Evolutionary conservation across 1,140 invertebrate species (phyloP), one percentile per base, ranked within the genome.

Genomic region (Neuroterus valhalla): DNA sequence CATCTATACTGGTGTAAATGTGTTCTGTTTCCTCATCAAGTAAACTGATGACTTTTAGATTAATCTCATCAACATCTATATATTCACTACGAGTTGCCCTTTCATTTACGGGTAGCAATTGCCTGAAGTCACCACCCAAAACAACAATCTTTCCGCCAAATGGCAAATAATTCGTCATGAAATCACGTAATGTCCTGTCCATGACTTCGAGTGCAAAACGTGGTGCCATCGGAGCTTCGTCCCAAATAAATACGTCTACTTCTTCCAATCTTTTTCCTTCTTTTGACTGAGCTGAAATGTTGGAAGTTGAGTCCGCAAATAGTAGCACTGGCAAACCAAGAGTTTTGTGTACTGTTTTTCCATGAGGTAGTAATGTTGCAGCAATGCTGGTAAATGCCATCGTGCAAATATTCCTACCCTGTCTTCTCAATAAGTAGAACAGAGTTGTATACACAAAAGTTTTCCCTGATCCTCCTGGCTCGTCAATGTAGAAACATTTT

Each of bases 81-180:
- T 26, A n/a, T n/a, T n/a, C n/a, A n/a, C n/a, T n/a, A n/a, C n/a
- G n/a, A n/a, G n/a, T n/a, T n/a, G n/a, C n/a, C n/a, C n/a, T n/a
- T n/a, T 68, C n/a, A 55, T 74, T 72, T 5, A 84, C 70, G 17
- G 81, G 79, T 15, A 82, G 50, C 19, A 79, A 42, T 78, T 85
- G 76, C 26, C 26, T 26, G 26, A 26, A 26, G 26, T 26, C 26
- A 26, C 26, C 26, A 26, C 4, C 26, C 26, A n/a, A 78, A 48
- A 78, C 79, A 83, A 76, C 83, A 77, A 15, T 82, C 79, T 82
- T 80, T n/a, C 78, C 78, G 2, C 82, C 82, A 62, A 85, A 83
- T 15, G 69, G 72, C 38, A 66, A 19, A 76, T 73, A 12, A 45
- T 62, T 50, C 43, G 66, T 44, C 71, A 71, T 66, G 70, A 83